Evolutionary conservation across 2,888 invertebrate species (phyloP).

Genomic region (Phaedon cochleariae): DNA sequence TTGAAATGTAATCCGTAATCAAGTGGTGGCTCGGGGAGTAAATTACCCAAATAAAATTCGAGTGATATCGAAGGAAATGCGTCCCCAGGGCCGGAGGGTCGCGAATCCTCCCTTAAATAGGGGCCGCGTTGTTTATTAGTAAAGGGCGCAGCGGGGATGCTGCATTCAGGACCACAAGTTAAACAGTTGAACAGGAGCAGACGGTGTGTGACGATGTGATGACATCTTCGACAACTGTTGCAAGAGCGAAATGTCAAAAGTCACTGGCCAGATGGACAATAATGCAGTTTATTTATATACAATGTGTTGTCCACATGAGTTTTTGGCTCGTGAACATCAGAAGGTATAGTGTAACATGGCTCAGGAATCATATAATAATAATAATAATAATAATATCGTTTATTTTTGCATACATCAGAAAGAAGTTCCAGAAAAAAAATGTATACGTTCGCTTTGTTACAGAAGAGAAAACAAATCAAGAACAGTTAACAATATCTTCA

Average conservation of each 20-base stretch:
- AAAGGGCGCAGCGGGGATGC: conserved; percentile 12
- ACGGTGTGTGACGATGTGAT: conserved; percentile 4
- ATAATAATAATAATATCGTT: too few species aligned
- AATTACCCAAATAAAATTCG: conserved; percentile 55
- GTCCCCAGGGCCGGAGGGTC: conserved; percentile 47
- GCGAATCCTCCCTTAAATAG: conserved; percentile 32
- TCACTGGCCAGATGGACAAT: not conserved
- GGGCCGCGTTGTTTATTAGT: conserved; percentile 36
- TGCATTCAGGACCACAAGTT: conserved; percentile 10
- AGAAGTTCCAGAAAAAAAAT: too few species aligned
- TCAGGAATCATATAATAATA: too few species aligned
- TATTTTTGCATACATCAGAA: too few species aligned
- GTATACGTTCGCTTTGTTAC: too few species aligned
- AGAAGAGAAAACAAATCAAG: too few species aligned
- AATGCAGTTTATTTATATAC: too few species aligned
- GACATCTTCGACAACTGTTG: conserved; percentile 15
- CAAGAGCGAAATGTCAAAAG: not conserved
- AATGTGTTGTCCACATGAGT: too few species aligned
- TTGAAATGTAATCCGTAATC: conserved; percentile 45
- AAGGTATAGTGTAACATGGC: too few species aligned
- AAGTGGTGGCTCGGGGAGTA: conserved; percentile 48
- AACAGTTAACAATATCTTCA: too few species aligned
- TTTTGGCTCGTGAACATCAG: too few species aligned
- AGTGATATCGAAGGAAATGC: conserved; percentile 52
- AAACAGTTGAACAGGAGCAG: not conserved